Evolutionary conservation across 92 coral and sea anemone genomes (phyloP), one percentile per base, ranked within the genome.

Genomic region (Bergia puertoricense): DNA sequence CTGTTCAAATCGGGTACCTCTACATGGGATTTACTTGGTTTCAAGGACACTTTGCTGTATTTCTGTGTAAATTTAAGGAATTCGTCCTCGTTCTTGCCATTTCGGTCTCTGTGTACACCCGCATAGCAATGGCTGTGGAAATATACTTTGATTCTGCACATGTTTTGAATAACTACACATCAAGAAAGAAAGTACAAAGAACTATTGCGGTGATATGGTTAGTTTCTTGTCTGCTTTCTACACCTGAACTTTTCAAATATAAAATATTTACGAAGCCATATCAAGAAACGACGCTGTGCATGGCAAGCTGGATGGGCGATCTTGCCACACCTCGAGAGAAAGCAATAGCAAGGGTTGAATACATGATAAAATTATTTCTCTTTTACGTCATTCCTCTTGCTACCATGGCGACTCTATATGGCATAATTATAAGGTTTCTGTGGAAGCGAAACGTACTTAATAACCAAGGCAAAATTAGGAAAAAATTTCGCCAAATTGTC

Each of bases 41-140:
- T 43, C 86, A 43, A 43, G 86, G 86, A 0, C 18, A 13, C 23
- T 82, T 82, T 40, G 86, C 77, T 44, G 59, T 44, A 38, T 67
- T 82, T 43, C 86, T 82, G 18, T 82, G 86, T 10, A 82, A 82
- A 13, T 14, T 82, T 38, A 82, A 82, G 40, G 86, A 82, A 18
- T 82, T 82, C 38, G 5, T 44, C 37, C 86, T 82, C n/a, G 76
- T 82, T 45, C 7, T 82, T 11, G 77, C 68, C 23, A 66, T 82
- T 23, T 22, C 59, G 6, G 86, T 51, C 8, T 82, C 86, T 30
- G 86, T 82, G 72, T 82, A 18, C 86, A 82, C 86, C 1, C 77
- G 66, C 37, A 77, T 82, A 40, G 86, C 43, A 14, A 82, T 82
- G 86, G 62, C 86, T 8, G 62, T 82, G 6, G 86, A 82, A 4